Evolutionary conservation across 23 tunicate species (phyloP).

Genomic region (Styela plicata): DNA sequence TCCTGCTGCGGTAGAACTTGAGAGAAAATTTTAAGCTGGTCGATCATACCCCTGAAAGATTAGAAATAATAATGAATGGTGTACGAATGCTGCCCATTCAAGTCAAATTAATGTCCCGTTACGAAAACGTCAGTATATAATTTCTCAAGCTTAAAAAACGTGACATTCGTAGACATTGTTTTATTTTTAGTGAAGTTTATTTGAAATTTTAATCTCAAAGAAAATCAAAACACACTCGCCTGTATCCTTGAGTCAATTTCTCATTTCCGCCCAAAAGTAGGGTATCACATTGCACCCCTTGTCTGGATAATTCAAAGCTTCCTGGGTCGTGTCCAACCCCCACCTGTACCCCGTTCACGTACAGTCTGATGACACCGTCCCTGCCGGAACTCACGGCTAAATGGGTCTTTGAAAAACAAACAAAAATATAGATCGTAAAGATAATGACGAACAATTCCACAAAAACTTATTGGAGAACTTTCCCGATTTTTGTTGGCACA

Average conservation of each 20-base stretch:
- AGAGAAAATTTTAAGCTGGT: neutral
- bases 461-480: no score
- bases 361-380: neutral
- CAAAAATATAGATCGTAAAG: neutral
- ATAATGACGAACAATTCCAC: no score
- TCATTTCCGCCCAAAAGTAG: constrained; percentile 2
- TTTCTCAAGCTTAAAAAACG: neutral
- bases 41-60: neutral
- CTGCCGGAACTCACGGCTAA: constrained; percentile 4
- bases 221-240: neutral
- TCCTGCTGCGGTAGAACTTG: neutral
- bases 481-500: no score
- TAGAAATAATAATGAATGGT: neutral
- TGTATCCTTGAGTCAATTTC: neutral
- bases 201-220: neutral
- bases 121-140: neutral
- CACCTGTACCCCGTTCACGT: constrained; percentile 9
- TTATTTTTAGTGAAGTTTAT: neutral
- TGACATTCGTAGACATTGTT: neutral
- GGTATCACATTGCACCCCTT: neutral
- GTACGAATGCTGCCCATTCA: no score
- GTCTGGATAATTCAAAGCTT: neutral
- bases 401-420: constrained; percentile 7
- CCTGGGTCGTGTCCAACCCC: constrained; percentile 4
- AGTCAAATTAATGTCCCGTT: neutral